Conservation (phyloP, 2,888 invertebrate species). For the Philonicus albiceps region DNA sequence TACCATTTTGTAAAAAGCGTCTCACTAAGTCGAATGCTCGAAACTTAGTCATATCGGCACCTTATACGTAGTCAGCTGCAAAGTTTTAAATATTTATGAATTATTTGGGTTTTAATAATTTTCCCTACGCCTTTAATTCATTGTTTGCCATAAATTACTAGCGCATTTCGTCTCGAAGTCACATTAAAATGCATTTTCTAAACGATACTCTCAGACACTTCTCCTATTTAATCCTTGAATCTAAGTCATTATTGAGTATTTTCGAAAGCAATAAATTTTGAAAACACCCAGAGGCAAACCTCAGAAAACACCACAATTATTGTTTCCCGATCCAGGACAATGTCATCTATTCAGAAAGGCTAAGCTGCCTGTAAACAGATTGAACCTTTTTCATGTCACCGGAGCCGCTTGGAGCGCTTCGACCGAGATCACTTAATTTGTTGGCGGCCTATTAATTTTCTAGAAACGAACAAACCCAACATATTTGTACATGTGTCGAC, state of each 20-base stretch:
- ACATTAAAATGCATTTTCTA: neutral
- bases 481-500: neutral
- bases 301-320: neutral
- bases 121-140: too few relatives aligned
- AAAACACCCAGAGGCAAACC: neutral
- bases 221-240: neutral
- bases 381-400: conserved; percentile 6
- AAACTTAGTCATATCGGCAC: too few relatives aligned
- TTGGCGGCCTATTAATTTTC: conserved; percentile 17
- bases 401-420: neutral
- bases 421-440: conserved; percentile 4
- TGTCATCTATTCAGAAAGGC: neutral
- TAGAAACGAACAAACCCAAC: neutral
- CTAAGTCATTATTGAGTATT: neutral
- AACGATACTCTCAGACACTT: neutral
- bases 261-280: neutral
- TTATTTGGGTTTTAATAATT: too few relatives aligned
- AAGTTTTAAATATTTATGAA: too few relatives aligned
- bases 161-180: neutral
- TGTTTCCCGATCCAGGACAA: neutral
- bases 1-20: too few relatives aligned
- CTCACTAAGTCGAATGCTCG: too few relatives aligned
- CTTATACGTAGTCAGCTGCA: too few relatives aligned
- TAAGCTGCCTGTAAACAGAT: neutral
- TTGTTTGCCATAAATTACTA: too few relatives aligned